Conservation (phyloP, 1,140 invertebrate species). For the Wasmannia auropunctata region DNA sequence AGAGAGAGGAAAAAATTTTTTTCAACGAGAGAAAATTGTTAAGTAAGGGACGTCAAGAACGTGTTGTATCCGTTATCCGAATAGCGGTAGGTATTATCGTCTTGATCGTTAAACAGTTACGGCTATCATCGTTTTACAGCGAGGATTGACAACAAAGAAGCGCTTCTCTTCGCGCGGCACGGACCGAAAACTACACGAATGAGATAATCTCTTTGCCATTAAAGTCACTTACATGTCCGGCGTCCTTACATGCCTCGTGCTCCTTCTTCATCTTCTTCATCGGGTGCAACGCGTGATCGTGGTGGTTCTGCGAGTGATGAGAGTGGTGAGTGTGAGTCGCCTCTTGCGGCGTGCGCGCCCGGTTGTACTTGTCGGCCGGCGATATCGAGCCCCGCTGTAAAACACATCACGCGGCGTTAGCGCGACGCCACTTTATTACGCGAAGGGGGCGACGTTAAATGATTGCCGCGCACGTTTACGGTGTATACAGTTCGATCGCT, state of each 20-base stretch:
- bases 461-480: not conserved
- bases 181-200: not conserved
- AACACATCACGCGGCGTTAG: slow-evolving; percentile 75
- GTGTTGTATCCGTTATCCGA: not conserved
- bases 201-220: slow-evolving; percentile 6
- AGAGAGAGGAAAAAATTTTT: not conserved
- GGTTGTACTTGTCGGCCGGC: slow-evolving; percentile 84
- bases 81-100: not conserved
- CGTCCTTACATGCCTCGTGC: slow-evolving; percentile 81
- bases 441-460: not conserved
- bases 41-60: not conserved
- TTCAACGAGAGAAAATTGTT: not conserved
- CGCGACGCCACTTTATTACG: slow-evolving; percentile 13
- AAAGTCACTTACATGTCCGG: slow-evolving; percentile 82
- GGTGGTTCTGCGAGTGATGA: slow-evolving; percentile 83
- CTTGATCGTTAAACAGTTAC: not conserved
- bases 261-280: slow-evolving; percentile 85
- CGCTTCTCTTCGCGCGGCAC: not conserved
- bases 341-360: slow-evolving; percentile 89
- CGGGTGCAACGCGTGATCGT: slow-evolving; percentile 83
- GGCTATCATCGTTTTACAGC: not conserved
- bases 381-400: slow-evolving; percentile 90
- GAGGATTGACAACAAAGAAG: not conserved
- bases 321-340: slow-evolving; percentile 83
- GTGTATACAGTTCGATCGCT: not conserved